Conservation (phyloP, 2,888 invertebrate genomes). For the Alviniconcha strummeri region DNA sequence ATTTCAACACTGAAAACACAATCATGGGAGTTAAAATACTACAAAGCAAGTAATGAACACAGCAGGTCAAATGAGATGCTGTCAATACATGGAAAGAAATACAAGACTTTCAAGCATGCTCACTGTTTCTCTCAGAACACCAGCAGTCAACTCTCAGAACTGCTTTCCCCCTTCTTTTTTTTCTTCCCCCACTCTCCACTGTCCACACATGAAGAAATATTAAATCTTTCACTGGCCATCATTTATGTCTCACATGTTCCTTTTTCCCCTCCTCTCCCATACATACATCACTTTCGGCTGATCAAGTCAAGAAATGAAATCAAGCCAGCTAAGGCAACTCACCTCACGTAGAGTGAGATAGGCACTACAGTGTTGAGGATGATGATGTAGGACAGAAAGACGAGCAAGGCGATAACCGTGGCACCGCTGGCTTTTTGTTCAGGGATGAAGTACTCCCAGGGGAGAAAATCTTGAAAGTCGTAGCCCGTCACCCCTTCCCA, state of each 20-base stretch:
- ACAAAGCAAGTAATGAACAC: too few relatives aligned
- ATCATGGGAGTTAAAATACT: slow-evolving; percentile 19
- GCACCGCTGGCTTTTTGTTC: slow-evolving; percentile 70
- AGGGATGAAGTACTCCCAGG: slow-evolving; percentile 95
- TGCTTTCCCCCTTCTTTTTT: too few relatives aligned
- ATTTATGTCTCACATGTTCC: too few relatives aligned
- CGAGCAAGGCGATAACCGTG: slow-evolving; percentile 92
- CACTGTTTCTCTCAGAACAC: not conserved
- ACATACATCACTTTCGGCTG: too few relatives aligned
- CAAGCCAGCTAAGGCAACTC: slow-evolving; percentile 53
- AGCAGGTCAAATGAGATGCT: too few relatives aligned
- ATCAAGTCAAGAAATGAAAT: too few relatives aligned
- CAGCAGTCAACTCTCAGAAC: too few relatives aligned
- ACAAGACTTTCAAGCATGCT: not conserved
- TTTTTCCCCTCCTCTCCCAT: too few relatives aligned
- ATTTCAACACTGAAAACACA: slow-evolving; percentile 82
- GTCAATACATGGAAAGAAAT: not conserved
- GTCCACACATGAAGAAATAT: too few relatives aligned
- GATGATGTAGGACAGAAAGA: slow-evolving; percentile 99
- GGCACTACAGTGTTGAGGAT: slow-evolving; percentile 99
- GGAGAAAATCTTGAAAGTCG: slow-evolving; percentile 80
- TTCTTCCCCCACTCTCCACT: too few relatives aligned
- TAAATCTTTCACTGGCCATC: too few relatives aligned
- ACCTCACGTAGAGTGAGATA: slow-evolving; percentile 98
- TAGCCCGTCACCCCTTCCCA: slow-evolving; percentile 94